These are phyloP conservation scores for Sylvia atricapilla DNA, from an alignment of 2,113 vertebrate species.

Conservation along the genomic window DNA sequence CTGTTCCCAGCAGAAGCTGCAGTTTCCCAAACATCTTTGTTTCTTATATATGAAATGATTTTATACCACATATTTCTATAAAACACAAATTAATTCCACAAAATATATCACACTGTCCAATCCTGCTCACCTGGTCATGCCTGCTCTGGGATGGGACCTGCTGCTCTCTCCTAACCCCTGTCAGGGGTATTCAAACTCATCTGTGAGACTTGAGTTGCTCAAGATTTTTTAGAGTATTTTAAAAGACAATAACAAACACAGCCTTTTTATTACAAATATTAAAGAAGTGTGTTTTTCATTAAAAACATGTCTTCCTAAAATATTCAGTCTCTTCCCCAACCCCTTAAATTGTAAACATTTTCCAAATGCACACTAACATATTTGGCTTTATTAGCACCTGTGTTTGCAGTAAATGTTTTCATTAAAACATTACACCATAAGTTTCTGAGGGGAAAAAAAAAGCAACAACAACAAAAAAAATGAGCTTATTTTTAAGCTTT, in stretches of 20 bases:
- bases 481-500: slow-evolving; percentile 10
- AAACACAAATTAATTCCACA: no score
- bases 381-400: slow-evolving; percentile 40
- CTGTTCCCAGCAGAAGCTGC: no score
- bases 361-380: background rate
- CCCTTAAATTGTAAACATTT: background rate
- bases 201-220: background rate
- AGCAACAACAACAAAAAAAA: background rate
- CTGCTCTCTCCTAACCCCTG: background rate
- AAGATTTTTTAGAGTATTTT: background rate
- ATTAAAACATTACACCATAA: slow-evolving; percentile 3
- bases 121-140: rapidly evolving
- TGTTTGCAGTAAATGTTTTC: slow-evolving; percentile 49
- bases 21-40: no score
- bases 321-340: background rate
- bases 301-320: background rate
- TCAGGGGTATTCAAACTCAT: background rate
- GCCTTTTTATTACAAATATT: background rate
- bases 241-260: background rate
- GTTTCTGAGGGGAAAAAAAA: background rate
- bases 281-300: background rate
- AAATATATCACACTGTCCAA: background rate
- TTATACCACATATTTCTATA: no score
- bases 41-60: no score
- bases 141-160: background rate